These are phyloP conservation scores for Cephonodes hylas DNA, from an alignment of 2,888 invertebrate species.

Conservation along the genomic window DNA sequence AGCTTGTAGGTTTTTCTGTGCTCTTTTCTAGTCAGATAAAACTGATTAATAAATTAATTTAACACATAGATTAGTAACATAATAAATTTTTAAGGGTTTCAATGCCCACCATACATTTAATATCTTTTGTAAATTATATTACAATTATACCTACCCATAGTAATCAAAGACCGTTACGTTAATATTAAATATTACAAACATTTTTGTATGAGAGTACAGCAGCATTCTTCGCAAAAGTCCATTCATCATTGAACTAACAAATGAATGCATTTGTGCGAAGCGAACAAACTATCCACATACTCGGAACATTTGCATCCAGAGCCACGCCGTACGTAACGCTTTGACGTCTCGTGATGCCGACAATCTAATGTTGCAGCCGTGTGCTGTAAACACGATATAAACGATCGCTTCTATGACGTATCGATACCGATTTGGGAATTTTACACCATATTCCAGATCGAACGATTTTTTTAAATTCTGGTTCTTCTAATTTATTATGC, in stretches of 20 bases:
- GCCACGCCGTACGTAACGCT: slow-evolving; percentile 28
- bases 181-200: neutral
- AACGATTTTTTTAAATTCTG: neutral
- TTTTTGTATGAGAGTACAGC: neutral
- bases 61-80: too few relatives aligned
- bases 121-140: too few relatives aligned
- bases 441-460: neutral
- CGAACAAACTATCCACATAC: slow-evolving; percentile 23
- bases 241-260: neutral
- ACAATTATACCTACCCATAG: too few relatives aligned
- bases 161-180: too few relatives aligned
- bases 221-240: neutral
- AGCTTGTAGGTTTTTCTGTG: too few relatives aligned
- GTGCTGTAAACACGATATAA: neutral
- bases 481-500: neutral
- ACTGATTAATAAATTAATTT: too few relatives aligned
- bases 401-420: neutral
- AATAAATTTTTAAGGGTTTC: too few relatives aligned
- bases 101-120: too few relatives aligned
- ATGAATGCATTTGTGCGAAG: slow-evolving; percentile 14
- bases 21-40: too few relatives aligned
- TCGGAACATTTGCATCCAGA: slow-evolving; percentile 43
- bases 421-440: neutral
- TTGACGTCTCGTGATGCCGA: slow-evolving; percentile 37
- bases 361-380: slow-evolving; percentile 26